Base-by-base conservation (phyloP, 2,797 vertebrate species). In the Esox lucius region DNA sequence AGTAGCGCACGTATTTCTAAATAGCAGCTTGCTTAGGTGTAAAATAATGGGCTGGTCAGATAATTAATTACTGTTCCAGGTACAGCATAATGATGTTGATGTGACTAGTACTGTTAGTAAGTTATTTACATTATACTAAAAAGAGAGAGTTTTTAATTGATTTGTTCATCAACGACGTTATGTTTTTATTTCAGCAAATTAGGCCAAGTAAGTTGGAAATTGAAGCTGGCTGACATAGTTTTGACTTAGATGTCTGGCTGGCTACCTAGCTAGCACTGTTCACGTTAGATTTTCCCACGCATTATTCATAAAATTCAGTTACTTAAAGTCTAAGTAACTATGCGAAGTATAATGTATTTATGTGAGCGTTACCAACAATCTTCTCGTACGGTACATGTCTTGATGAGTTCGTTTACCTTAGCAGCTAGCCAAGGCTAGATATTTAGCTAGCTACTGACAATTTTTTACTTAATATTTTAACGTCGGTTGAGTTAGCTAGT, bases 1-100 rank as follows among this genome's bases (percentile, higher is more conserved):
- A 83, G 87, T 85, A 83, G 53, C 53, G 39, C 39, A 42, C 39
- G 39, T 42, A 3, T 42, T 42, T 42, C 39, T 6, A 42, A 42
- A 6, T 42, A 42, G 39, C 39, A 9, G 39, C 39, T 42, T 42
- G 1, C 39, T 42, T 42, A 3, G 1, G 28, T 31, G 28, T 31
- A 1, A 31, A 31, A 31, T 31, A 28, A 1, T 31, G 28, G 28
- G 28, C 28, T 31, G 28, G 28, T 31, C 28, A 31, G 28, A 31
- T n/a, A n/a, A n/a, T 31, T 28, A 31, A 31, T 31, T 31, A 31
- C 28, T 31, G 1, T 42, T 42, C 39, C 39, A 42, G 5, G 53
- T 11, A n/a, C n/a, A 24, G 13, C 2, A 56, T 9, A 56, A 22
- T 22, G n/a, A n/a, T 59, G 53, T 9, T 22, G 39, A 42, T 42